phyloP scores from a whole-genome alignment of 2,888 invertebrate genomes.

The Phorcus lineatus region DNA sequence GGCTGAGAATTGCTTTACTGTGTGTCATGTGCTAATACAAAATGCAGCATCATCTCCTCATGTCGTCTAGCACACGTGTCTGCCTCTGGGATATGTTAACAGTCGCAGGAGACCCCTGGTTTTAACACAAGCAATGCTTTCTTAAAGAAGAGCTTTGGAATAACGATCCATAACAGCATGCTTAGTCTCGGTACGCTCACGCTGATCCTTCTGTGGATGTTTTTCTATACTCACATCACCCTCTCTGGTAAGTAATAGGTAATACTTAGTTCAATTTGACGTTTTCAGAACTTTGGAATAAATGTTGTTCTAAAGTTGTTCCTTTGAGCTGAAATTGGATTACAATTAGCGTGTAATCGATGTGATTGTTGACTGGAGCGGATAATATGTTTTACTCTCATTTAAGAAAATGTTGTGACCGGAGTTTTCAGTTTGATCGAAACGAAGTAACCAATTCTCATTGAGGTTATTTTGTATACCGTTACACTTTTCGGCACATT shows the following conservation, averaged over 20 bases:
- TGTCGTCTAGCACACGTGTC: background rate
- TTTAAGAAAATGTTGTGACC: too few species aligned
- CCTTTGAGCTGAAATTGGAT: too few species aligned
- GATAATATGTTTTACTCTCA: too few species aligned
- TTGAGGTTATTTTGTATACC: too few species aligned
- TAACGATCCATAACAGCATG: background rate
- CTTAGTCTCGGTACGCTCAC: background rate
- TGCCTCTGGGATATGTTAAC: background rate
- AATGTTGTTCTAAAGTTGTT: too few species aligned
- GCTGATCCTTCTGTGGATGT: background rate
- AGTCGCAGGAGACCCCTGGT: background rate
- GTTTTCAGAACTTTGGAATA: too few species aligned
- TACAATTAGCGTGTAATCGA: too few species aligned
- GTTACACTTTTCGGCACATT: too few species aligned
- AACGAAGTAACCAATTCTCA: too few species aligned
- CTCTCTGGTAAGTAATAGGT: background rate
- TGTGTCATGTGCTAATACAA: slow-evolving; percentile 13
- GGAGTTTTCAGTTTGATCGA: too few species aligned
- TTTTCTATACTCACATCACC: background rate
- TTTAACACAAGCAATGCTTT: background rate
- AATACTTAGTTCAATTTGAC: too few species aligned
- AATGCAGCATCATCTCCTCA: background rate
- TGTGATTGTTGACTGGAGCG: too few species aligned
- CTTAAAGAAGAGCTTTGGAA: background rate
- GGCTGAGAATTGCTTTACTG: slow-evolving; percentile 1